Percentiles rank a stretch among this genome's conserved stretches.
Evolutionary conservation across 1,140 invertebrate genomes (phyloP).

Genomic region (Drosophila sucinea): DNA sequence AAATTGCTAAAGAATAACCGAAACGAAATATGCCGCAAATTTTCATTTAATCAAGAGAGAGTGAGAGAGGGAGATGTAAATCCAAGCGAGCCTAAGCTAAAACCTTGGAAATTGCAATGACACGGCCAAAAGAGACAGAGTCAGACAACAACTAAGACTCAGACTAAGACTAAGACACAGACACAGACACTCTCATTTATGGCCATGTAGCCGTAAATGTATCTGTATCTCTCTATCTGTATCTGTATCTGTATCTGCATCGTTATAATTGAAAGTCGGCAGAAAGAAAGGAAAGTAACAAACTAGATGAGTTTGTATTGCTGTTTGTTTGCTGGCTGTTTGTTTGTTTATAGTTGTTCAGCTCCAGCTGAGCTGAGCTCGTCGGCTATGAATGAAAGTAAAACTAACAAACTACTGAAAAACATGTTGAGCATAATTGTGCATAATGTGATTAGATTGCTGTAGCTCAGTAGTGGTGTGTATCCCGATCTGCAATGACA

Average conservation of each 20-base stretch:
- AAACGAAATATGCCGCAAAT: slow-evolving; percentile 36
- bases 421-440: slow-evolving; percentile 52
- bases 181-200: slow-evolving; percentile 4
- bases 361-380: slow-evolving; percentile 31
- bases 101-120: slow-evolving; percentile 4
- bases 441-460: slow-evolving; percentile 38
- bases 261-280: slow-evolving; percentile 71
- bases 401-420: slow-evolving; percentile 60
- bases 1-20: slow-evolving; percentile 16
- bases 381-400: slow-evolving; percentile 66
- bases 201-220: slow-evolving; percentile 9
- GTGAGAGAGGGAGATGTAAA: slow-evolving; percentile 30
- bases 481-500: slow-evolving; percentile 21
- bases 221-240: slow-evolving; percentile 13
- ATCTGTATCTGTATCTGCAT: slow-evolving; percentile 45
- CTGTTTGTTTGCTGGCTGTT: slow-evolving; percentile 41
- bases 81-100: slow-evolving; percentile 19
- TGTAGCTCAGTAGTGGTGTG: slow-evolving; percentile 27
- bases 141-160: background rate
- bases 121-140: slow-evolving; percentile 13
- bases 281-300: slow-evolving; percentile 71
- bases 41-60: slow-evolving; percentile 37
- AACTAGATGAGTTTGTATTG: slow-evolving; percentile 58
- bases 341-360: slow-evolving; percentile 24
- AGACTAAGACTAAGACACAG: background rate